These are phyloP conservation scores for Drosophila mulleri DNA, from an alignment of 2,888 invertebrate species.

Conservation along the genomic window DNA sequence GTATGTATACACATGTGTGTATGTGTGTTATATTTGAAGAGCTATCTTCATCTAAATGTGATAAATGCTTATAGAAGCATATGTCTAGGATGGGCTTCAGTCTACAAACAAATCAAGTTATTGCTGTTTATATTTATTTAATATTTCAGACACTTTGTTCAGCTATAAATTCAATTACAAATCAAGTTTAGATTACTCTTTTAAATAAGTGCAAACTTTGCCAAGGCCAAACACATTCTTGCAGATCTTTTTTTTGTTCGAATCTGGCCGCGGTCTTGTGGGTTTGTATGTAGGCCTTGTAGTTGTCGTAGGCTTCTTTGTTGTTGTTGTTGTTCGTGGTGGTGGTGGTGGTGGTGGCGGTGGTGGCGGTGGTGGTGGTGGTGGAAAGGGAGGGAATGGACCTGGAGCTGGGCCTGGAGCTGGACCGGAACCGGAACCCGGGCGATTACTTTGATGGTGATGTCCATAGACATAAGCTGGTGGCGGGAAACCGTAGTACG, in stretches of 20 bases:
- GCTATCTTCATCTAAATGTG: too few species aligned
- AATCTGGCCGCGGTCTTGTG: not conserved
- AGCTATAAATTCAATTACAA: not conserved
- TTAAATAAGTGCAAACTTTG: conserved; percentile 5
- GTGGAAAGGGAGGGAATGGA: not conserved
- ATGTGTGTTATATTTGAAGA: too few species aligned
- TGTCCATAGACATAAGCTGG: not conserved
- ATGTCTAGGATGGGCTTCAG: not conserved
- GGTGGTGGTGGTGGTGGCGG: not conserved
- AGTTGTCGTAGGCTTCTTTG: not conserved
- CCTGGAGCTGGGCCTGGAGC: too few species aligned
- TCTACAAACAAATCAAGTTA: not conserved
- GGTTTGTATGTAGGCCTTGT: not conserved
- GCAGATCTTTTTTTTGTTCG: conserved; percentile 4
- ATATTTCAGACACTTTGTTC: not conserved
- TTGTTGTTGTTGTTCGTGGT: not conserved
- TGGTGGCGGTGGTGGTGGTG: not conserved
- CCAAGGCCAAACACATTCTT: conserved; percentile 3
- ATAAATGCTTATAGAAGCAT: too few species aligned
- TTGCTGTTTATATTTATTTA: not conserved
- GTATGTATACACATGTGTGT: too few species aligned
- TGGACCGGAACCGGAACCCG: not conserved
- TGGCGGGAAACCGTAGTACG: not conserved
- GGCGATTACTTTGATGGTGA: not conserved
- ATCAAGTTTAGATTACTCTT: not conserved